phyloP scores from a whole-genome alignment of 2,888 invertebrate genomes.

The Brachynemurus nebulosus region DNA sequence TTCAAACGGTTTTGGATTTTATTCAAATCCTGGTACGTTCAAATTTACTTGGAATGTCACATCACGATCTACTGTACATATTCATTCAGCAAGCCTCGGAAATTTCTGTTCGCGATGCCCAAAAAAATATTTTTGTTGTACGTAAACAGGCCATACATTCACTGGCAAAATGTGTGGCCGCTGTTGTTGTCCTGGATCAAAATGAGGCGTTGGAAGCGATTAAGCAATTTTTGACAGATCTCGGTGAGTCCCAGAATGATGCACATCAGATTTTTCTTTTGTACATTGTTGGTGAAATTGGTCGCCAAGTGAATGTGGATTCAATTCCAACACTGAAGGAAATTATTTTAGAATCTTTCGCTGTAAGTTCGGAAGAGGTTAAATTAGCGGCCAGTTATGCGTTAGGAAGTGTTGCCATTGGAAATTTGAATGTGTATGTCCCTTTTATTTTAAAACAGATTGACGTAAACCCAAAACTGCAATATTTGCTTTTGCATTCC shows the following conservation, averaged over 20 bases:
- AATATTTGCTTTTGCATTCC: constrained; percentile 91
- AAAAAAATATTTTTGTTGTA: constrained; percentile 19
- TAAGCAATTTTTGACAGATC: constrained; percentile 54
- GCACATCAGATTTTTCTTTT: constrained; percentile 85
- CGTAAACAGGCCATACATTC: constrained; percentile 80
- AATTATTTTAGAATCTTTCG: constrained; percentile 74
- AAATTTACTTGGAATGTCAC: constrained; percentile 59
- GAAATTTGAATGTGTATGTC: constrained; percentile 84
- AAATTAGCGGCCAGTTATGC: constrained; percentile 97
- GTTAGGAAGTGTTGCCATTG: constrained; percentile 89
- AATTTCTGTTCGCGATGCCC: constrained; percentile 17
- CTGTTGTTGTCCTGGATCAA: constrained; percentile 73
- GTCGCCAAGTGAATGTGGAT: constrained; percentile 80
- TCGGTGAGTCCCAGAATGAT: constrained; percentile 55
- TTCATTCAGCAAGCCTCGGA: constrained; percentile 32
- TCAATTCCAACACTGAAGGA: constrained; percentile 59
- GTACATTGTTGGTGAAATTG: constrained; percentile 93
- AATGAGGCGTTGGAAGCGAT: constrained; percentile 54
- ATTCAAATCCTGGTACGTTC: constrained; percentile 1
- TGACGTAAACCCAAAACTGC: constrained; percentile 83
- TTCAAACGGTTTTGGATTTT: constrained; percentile 4
- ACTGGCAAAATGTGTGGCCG: constrained; percentile 91
- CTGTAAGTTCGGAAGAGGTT: constrained; percentile 86
- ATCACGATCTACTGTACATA: constrained; percentile 65
- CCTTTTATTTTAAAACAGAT: constrained; percentile 92